phyloP scores from a whole-genome alignment of 2,888 invertebrate species.

The Melieria omissa region DNA sequence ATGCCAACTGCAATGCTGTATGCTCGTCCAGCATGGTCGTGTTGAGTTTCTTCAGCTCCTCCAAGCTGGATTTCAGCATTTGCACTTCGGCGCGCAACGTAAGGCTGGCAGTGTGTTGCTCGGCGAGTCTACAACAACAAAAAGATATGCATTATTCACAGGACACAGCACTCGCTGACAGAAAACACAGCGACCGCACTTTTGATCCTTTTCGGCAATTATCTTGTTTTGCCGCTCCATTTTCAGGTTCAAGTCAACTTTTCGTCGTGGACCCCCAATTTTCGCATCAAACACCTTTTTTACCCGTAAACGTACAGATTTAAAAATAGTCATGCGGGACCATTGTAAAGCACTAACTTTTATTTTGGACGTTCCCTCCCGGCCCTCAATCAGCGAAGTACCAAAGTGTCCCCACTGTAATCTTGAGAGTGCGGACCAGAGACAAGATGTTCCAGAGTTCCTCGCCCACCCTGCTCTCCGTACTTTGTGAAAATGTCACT shows the following conservation, averaged over 20 bases:
- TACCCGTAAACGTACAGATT: too few species aligned
- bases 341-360: too few species aligned
- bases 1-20: slow-evolving; percentile 92
- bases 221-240: slow-evolving; percentile 87
- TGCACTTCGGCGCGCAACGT: slow-evolving; percentile 79
- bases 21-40: slow-evolving; percentile 94
- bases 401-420: too few species aligned
- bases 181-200: slow-evolving; percentile 67
- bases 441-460: too few species aligned
- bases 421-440: too few species aligned
- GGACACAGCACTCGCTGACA: slow-evolving; percentile 6
- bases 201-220: slow-evolving; percentile 77
- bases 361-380: too few species aligned
- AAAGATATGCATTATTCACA: slow-evolving; percentile 21
- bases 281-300: too few species aligned
- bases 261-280: too few species aligned
- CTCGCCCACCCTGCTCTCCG: too few species aligned
- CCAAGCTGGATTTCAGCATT: slow-evolving; percentile 77
- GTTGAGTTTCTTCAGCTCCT: slow-evolving; percentile 83
- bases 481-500: too few species aligned
- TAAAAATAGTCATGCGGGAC: too few species aligned
- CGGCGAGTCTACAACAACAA: slow-evolving; percentile 72
- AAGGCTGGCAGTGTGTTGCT: slow-evolving; percentile 74
- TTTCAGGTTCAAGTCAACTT: slow-evolving; percentile 81
- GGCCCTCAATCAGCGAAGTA: too few species aligned